These are phyloP conservation scores for Crotalus tigris DNA, from an alignment of 2,113 vertebrate species.

Conservation along the genomic window DNA sequence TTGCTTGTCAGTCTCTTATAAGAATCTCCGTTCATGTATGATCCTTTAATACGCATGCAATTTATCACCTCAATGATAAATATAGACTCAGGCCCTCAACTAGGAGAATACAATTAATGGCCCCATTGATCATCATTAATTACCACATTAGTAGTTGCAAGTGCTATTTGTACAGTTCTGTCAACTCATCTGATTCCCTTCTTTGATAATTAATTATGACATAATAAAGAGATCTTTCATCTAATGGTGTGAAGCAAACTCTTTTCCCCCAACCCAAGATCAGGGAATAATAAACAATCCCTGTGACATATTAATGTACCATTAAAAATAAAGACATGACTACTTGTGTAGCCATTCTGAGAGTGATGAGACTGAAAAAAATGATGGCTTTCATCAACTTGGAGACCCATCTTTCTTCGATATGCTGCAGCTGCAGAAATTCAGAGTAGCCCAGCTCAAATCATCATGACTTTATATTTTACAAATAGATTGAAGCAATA, in stretches of 20 bases:
- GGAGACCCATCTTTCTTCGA: background rate
- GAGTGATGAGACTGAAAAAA: background rate
- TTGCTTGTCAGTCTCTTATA: constrained; percentile 37
- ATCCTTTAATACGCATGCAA: constrained; percentile 45
- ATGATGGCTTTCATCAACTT: background rate
- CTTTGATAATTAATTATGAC: constrained; percentile 14
- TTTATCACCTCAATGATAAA: constrained; percentile 35
- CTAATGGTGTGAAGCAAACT: background rate
- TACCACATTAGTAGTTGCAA: constrained; percentile 20
- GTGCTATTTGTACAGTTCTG: constrained; percentile 22
- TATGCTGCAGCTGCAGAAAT: background rate
- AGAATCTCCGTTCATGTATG: constrained; percentile 45
- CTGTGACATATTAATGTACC: background rate
- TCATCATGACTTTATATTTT: background rate
- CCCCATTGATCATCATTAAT: constrained; percentile 42
- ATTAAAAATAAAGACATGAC: background rate
- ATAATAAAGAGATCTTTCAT: constrained; percentile 1
- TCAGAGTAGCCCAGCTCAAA: background rate
- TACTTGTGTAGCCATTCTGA: fast-evolving
- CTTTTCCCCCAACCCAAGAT: background rate
- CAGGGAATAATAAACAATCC: background rate
- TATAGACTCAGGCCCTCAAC: background rate
- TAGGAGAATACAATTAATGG: constrained; percentile 39
- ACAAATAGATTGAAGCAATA: background rate
- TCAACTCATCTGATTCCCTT: constrained; percentile 23